Percentiles rank a stretch among this genome's conserved stretches.
Evolutionary conservation across 2,113 vertebrate genomes (phyloP).

Genomic region (Vanacampus margaritifer): DNA sequence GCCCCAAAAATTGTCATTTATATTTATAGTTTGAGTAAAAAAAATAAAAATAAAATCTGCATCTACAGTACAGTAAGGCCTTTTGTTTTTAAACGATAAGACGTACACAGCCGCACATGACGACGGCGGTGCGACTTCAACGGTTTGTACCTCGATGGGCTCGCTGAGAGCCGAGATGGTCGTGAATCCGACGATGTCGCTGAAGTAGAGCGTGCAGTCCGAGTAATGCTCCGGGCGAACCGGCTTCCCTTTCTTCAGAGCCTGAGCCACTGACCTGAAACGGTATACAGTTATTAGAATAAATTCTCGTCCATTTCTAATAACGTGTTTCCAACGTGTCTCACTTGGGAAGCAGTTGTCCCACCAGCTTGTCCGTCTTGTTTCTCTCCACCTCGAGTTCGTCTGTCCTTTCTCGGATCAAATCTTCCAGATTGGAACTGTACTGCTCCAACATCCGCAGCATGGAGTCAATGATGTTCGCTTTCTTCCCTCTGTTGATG

Average conservation of each 20-base stretch:
- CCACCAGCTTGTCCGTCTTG: slow-evolving; percentile 81
- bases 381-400: slow-evolving; percentile 83
- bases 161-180: slow-evolving; percentile 88
- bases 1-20: too few relatives aligned
- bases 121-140: neutral
- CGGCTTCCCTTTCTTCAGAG: slow-evolving; percentile 79
- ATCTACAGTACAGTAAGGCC: too few relatives aligned
- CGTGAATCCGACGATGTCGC: slow-evolving; percentile 88
- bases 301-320: neutral
- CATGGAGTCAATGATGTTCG: slow-evolving; percentile 86
- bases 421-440: slow-evolving; percentile 84
- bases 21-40: too few relatives aligned
- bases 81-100: too few relatives aligned
- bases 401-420: slow-evolving; percentile 83
- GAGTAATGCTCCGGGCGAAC: slow-evolving; percentile 82
- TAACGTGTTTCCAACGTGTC: too few relatives aligned
- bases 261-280: slow-evolving; percentile 79
- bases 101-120: too few relatives aligned
- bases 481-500: slow-evolving; percentile 79
- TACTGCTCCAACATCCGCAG: slow-evolving; percentile 86
- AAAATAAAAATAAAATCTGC: too few relatives aligned
- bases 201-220: slow-evolving; percentile 84
- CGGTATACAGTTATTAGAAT: neutral
- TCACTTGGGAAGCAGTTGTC: slow-evolving; percentile 82
- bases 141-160: slow-evolving; percentile 78